phyloP scores from a whole-genome alignment of 2,888 invertebrate genomes.

The Capitulum mitella region DNA sequence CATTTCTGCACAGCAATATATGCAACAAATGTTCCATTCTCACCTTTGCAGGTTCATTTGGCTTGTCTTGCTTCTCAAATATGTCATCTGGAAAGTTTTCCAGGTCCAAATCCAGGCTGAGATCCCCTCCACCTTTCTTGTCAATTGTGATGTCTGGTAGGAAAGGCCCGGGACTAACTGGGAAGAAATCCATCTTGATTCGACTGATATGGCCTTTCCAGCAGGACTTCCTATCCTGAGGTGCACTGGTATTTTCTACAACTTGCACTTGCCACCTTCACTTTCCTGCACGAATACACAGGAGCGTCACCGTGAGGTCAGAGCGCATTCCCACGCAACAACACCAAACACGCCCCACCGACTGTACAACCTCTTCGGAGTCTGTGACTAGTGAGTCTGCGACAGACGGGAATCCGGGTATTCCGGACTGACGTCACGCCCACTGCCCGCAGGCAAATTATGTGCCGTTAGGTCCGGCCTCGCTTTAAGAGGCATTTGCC shows the following conservation, averaged over 20 bases:
- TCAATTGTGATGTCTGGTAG: background rate
- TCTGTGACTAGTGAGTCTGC: no score
- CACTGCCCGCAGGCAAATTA: background rate
- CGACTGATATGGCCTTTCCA: no score
- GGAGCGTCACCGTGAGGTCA: no score
- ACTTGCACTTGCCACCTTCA: background rate
- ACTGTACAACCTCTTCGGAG: no score
- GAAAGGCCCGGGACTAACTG: background rate
- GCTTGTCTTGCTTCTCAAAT: background rate
- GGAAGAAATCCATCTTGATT: constrained; percentile 3
- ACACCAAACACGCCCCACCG: background rate
- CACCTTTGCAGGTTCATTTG: background rate
- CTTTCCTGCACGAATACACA: background rate
- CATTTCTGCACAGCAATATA: background rate
- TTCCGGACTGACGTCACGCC: constrained; percentile 16
- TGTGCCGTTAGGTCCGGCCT: background rate
- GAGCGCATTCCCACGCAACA: background rate
- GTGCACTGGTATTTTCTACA: constrained; percentile 11
- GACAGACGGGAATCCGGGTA: no score
- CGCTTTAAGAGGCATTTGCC: no score
- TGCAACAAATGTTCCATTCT: background rate
- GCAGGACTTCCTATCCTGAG: background rate
- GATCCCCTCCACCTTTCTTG: background rate
- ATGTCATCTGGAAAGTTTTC: background rate
- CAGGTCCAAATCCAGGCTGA: background rate